phyloP scores from a whole-genome alignment of 1,140 invertebrate genomes.

The Drosophila rufa region DNA sequence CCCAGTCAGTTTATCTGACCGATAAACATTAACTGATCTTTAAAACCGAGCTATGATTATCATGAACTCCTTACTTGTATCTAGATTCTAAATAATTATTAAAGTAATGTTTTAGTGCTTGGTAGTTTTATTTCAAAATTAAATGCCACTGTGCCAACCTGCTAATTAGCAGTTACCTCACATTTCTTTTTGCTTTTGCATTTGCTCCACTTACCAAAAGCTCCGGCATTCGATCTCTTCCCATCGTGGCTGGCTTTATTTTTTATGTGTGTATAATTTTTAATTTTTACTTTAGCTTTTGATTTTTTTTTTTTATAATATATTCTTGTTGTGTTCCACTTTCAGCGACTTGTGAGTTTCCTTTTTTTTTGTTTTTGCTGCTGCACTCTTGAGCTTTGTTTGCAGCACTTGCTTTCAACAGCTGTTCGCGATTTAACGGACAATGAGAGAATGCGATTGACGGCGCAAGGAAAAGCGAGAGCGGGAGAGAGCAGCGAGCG shows the following conservation, averaged over 20 bases:
- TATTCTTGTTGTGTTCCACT: conserved; percentile 1
- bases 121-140: neutral
- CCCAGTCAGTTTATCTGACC: neutral
- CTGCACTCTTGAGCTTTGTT: conserved; percentile 23
- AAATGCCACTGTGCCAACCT: conserved; percentile 18
- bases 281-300: neutral
- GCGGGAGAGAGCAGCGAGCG: neutral
- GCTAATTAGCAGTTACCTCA: conserved; percentile 44
- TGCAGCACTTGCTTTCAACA: conserved; percentile 30
- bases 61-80: neutral
- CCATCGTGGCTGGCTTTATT: conserved; percentile 50
- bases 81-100: neutral
- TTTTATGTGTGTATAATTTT: conserved; percentile 6
- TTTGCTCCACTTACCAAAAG: conserved; percentile 73
- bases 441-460: conserved; percentile 16
- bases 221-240: conserved; percentile 79
- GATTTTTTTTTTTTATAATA: conserved; percentile 15
- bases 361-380: conserved; percentile 10
- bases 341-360: conserved; percentile 12
- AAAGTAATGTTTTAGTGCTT: too few species aligned
- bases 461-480: neutral
- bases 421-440: conserved; percentile 30
- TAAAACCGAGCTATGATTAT: neutral
- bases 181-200: conserved; percentile 21
- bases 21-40: too few species aligned